Percentiles rank a stretch among this genome's conserved stretches.
Evolutionary conservation across 2,113 vertebrate species (phyloP).

Genomic region (Passer montanus): DNA sequence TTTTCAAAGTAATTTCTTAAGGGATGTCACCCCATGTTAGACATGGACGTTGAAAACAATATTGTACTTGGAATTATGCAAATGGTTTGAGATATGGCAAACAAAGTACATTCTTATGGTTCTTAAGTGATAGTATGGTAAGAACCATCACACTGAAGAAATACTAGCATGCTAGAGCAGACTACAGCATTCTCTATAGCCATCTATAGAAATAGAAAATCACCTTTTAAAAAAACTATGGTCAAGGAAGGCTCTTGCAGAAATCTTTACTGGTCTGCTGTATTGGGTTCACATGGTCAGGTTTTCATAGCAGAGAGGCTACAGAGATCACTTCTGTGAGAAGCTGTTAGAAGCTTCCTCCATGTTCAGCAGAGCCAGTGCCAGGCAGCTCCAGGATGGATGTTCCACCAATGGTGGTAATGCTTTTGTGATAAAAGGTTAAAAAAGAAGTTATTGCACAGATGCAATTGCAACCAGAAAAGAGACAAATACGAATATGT

Average conservation of each 20-base stretch:
- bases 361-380: neutral
- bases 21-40: neutral
- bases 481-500: neutral
- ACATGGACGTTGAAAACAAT: neutral
- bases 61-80: neutral
- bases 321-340: neutral
- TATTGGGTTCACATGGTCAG: neutral
- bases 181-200: neutral
- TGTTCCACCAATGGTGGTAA: neutral
- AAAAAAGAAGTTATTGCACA: neutral
- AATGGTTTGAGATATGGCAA: neutral
- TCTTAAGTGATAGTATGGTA: neutral
- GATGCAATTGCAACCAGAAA: neutral
- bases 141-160: neutral
- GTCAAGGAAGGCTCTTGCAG: neutral
- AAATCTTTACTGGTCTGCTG: neutral
- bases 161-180: neutral
- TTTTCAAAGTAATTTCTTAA: neutral
- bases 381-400: neutral
- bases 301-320: neutral
- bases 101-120: neutral
- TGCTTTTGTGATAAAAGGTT: neutral
- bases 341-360: neutral
- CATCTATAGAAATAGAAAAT: neutral
- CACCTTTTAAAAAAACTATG: accelerated